A percentile compares a stretch with the other conserved stretches of the same genome.
phyloP scores from a whole-genome alignment of 2,797 vertebrate species.

The Delichon dasypus region DNA sequence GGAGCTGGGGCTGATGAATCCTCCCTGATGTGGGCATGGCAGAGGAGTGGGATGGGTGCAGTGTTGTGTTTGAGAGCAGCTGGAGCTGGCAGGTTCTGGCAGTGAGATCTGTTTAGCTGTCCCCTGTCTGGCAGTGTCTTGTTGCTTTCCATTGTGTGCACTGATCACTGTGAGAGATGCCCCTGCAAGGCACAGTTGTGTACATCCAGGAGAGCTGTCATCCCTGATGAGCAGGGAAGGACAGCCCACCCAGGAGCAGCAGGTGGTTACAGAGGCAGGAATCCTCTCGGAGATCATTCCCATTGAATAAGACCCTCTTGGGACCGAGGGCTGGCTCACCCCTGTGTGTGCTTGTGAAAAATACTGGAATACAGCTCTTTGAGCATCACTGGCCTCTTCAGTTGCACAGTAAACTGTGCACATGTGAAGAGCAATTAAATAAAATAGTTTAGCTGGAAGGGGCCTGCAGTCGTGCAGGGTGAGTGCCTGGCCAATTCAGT shows the following conservation, averaged over 20 bases:
- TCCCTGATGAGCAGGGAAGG: neutral
- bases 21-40: rapidly evolving
- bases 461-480: neutral
- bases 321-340: neutral
- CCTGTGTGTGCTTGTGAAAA: neutral
- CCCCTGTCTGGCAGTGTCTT: neutral
- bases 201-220: neutral
- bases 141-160: neutral
- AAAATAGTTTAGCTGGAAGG: neutral
- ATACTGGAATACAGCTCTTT: neutral
- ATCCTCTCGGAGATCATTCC: neutral
- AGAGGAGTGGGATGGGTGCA: neutral
- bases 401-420: neutral
- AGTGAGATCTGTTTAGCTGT: neutral
- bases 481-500: neutral
- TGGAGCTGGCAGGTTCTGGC: neutral
- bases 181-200: neutral
- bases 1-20: neutral
- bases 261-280: neutral
- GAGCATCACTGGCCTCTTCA: neutral
- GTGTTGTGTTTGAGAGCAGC: neutral
- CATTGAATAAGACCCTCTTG: neutral
- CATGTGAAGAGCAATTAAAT: neutral
- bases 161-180: neutral
- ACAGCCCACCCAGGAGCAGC: neutral